Conservation (phyloP, 2,797 vertebrate species). For the Buceros bicornis region DNA sequence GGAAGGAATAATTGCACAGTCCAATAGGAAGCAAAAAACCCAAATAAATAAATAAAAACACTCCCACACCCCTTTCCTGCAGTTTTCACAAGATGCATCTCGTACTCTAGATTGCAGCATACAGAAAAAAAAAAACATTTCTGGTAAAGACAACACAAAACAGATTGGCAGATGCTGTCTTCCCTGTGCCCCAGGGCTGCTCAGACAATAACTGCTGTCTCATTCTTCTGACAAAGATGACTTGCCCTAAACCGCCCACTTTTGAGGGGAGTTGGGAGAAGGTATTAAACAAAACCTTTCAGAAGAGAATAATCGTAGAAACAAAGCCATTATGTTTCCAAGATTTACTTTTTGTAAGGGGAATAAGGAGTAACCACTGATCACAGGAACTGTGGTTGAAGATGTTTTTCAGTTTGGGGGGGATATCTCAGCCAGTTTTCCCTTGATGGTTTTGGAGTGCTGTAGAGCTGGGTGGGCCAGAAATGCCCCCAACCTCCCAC, state of each 20-base stretch:
- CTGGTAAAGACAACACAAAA: neutral
- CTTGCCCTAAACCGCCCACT: neutral
- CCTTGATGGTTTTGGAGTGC: neutral
- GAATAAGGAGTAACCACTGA: neutral
- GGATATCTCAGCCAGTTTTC: neutral
- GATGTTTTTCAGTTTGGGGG: neutral
- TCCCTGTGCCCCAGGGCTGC: neutral
- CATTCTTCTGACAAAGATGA: neutral
- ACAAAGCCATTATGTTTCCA: neutral
- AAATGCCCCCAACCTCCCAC: neutral
- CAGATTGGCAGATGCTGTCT: neutral
- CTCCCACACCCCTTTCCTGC: neutral
- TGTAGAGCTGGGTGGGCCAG: neutral
- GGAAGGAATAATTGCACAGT: neutral
- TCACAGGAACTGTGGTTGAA: neutral
- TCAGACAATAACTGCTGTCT: neutral
- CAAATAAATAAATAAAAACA: neutral
- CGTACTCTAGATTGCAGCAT: neutral
- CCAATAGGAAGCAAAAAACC: neutral
- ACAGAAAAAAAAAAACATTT: neutral
- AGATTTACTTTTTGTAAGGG: neutral
- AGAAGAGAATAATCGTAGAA: neutral
- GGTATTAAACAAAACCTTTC: neutral
- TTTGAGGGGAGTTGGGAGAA: neutral
- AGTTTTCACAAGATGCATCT: conserved; percentile 17